phyloP scores from a whole-genome alignment of 2,113 vertebrate genomes.

The Lates calcarifer region DNA sequence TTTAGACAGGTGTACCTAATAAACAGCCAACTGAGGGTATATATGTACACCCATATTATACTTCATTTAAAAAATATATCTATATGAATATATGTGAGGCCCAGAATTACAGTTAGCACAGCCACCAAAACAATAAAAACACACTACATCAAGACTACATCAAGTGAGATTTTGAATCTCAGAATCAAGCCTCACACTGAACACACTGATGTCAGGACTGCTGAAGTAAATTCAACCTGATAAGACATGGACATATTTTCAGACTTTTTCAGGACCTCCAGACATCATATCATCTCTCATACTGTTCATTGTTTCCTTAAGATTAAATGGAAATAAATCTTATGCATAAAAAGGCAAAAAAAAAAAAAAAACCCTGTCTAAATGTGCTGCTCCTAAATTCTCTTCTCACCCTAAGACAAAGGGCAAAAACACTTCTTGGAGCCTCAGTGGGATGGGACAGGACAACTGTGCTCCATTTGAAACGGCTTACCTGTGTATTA shows the following conservation, averaged over 20 bases:
- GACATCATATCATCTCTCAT: neutral
- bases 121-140: neutral
- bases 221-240: neutral
- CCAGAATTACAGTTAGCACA: neutral
- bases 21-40: neutral
- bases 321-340: neutral
- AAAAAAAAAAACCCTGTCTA: too few species aligned
- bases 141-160: too few species aligned
- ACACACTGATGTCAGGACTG: neutral
- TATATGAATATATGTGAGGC: neutral
- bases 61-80: conserved; percentile 2
- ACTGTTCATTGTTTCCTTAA: neutral
- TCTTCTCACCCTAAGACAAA: neutral
- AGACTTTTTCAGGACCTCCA: neutral
- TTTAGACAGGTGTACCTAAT: neutral
- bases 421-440: conserved; percentile 61
- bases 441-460: conserved; percentile 73
- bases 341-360: too few species aligned
- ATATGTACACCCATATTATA: too few species aligned
- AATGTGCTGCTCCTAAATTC: neutral
- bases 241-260: neutral
- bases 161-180: too few species aligned
- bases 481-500: conserved; percentile 99
- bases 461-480: conserved; percentile 86
- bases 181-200: neutral